phyloP scores from a whole-genome alignment of 2,888 invertebrate genomes.

The Cactoblastis cactorum region DNA sequence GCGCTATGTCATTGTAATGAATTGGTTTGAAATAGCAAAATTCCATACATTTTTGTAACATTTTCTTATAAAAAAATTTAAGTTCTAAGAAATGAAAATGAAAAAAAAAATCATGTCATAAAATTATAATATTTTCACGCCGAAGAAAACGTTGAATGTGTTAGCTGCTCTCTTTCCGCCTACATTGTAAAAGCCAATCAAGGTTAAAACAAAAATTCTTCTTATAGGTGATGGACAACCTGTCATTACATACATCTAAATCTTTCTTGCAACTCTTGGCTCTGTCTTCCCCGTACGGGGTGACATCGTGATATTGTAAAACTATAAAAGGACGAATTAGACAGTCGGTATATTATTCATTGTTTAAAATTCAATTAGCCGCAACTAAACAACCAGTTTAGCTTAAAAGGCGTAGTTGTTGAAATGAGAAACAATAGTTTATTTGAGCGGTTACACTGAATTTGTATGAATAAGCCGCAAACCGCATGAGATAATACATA shows the following conservation, averaged over 20 bases:
- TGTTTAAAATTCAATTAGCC: slow-evolving; percentile 10
- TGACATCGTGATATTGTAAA: too few relatives aligned
- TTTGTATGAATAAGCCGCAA: slow-evolving; percentile 11
- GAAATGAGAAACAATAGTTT: slow-evolving; percentile 7
- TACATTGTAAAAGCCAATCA: too few relatives aligned
- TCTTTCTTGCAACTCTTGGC: too few relatives aligned
- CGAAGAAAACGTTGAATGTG: too few relatives aligned
- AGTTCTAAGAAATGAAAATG: background rate
- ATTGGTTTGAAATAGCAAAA: slow-evolving; percentile 33
- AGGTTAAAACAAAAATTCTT: too few relatives aligned
- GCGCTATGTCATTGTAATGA: slow-evolving; percentile 39
- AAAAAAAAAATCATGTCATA: too few relatives aligned
- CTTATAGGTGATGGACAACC: too few relatives aligned
- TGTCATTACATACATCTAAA: too few relatives aligned
- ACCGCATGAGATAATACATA: background rate
- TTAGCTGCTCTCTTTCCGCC: too few relatives aligned
- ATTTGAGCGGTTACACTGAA: slow-evolving; percentile 16
- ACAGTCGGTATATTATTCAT: slow-evolving; percentile 13
- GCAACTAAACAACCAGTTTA: slow-evolving; percentile 5
- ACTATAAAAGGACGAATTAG: background rate
- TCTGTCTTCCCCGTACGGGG: too few relatives aligned
- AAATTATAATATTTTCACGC: too few relatives aligned
- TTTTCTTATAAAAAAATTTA: too few relatives aligned
- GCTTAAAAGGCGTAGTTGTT: background rate
- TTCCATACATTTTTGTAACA: slow-evolving; percentile 5